phyloP scores from a whole-genome alignment of 2,797 vertebrate species.

The Micropoecilia bifurca region DNA sequence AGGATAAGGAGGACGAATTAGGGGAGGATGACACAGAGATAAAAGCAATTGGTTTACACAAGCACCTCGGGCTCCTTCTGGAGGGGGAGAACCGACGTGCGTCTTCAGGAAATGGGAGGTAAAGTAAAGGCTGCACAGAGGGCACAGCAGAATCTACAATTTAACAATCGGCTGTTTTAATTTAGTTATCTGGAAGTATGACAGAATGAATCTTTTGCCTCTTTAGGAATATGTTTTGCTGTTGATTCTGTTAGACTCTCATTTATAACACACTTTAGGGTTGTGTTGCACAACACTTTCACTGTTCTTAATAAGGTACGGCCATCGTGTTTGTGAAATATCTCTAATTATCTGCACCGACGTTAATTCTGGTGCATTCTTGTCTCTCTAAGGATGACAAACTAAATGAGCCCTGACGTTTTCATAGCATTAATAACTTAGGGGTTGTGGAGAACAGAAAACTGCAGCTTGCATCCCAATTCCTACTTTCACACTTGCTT shows the following conservation, averaged over 20 bases:
- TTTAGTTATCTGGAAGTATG: neutral
- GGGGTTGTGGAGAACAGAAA: neutral
- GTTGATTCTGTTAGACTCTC: neutral
- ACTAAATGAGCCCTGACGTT: neutral
- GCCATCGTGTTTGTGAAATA: neutral
- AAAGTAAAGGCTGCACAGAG: constrained; percentile 2
- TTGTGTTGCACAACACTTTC: neutral
- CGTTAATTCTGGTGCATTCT: neutral
- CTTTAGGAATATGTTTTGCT: neutral
- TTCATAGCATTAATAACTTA: neutral
- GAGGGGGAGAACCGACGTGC: constrained; percentile 47
- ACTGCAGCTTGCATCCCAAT: neutral
- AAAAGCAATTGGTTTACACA: constrained; percentile 60
- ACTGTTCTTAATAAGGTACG: neutral
- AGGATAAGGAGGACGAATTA: constrained; percentile 33
- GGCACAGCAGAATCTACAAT: neutral
- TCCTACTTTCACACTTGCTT: neutral
- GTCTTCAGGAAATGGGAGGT: constrained; percentile 7
- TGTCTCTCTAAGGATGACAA: neutral
- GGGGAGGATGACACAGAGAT: constrained; percentile 34
- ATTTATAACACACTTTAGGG: neutral
- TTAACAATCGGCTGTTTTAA: neutral
- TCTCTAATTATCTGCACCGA: neutral
- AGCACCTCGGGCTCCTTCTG: constrained; percentile 36
- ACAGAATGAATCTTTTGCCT: neutral